These are phyloP conservation scores for Aradus depressus DNA, from an alignment of 2,888 invertebrate species.

Conservation along the genomic window DNA sequence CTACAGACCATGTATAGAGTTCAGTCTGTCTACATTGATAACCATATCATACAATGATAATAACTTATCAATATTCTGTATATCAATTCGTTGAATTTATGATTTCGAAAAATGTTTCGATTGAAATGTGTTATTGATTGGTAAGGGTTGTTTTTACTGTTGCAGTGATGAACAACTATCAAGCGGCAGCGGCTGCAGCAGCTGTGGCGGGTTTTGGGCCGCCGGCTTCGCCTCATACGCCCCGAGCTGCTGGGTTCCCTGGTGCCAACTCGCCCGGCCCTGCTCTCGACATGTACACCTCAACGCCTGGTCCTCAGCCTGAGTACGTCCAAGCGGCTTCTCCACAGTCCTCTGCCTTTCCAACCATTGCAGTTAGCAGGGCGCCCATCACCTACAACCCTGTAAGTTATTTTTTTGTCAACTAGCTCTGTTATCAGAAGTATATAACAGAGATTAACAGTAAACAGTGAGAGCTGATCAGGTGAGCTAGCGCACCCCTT, in stretches of 20 bases:
- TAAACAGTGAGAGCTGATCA: too few species aligned
- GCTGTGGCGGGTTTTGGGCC: constrained; percentile 55
- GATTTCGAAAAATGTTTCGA: too few species aligned
- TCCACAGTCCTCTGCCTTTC: constrained; percentile 86
- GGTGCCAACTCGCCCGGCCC: constrained; percentile 78
- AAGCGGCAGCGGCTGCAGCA: constrained; percentile 58
- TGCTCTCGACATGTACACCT: constrained; percentile 86
- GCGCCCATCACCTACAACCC: constrained; percentile 88
- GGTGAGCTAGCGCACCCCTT: too few species aligned
- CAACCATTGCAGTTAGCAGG: constrained; percentile 87
- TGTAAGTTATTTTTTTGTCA: too few species aligned
- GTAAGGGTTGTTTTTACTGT: constrained; percentile 21
- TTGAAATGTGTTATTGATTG: too few species aligned
- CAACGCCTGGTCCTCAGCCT: constrained; percentile 65
- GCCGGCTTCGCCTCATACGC: constrained; percentile 65
- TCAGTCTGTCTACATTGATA: too few species aligned
- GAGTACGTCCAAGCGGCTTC: constrained; percentile 93
- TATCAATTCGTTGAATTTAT: too few species aligned
- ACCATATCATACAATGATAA: too few species aligned
- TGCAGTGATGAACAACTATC: constrained; percentile 94
- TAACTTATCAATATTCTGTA: too few species aligned
- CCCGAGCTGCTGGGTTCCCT: constrained; percentile 65
- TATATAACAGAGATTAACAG: too few species aligned
- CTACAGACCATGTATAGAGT: too few species aligned
- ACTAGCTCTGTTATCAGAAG: too few species aligned